phyloP scores from a whole-genome alignment of 2,888 invertebrate genomes.

The Stramonita haemastoma region DNA sequence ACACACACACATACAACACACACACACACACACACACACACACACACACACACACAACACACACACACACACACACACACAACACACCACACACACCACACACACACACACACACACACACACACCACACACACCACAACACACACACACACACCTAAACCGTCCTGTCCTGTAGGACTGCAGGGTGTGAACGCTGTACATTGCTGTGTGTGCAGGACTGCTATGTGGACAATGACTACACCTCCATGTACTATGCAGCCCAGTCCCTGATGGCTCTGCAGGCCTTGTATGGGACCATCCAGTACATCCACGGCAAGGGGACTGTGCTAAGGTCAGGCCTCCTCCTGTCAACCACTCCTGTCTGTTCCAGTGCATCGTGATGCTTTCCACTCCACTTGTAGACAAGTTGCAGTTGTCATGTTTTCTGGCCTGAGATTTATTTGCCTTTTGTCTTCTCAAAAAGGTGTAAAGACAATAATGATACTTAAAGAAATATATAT shows the following conservation, averaged over 20 bases:
- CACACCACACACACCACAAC: no score
- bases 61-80: no score
- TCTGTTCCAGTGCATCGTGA: background rate
- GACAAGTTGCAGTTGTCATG: background rate
- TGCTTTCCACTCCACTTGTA: background rate
- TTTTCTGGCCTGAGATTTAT: background rate
- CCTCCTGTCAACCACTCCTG: background rate
- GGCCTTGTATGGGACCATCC: slow-evolving; percentile 91
- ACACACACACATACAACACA: no score
- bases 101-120: no score
- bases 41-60: no score
- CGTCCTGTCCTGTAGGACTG: background rate
- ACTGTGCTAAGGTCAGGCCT: slow-evolving; percentile 83
- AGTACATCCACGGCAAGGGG: slow-evolving; percentile 93
- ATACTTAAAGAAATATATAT: no score
- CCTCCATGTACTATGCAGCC: slow-evolving; percentile 91
- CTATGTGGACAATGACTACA: slow-evolving; percentile 92
- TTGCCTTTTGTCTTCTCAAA: background rate
- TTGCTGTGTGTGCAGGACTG: slow-evolving; percentile 83
- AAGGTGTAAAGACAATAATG: no score
- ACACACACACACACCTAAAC: background rate
- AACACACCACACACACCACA: no score
- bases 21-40: no score
- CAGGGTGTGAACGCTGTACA: background rate
- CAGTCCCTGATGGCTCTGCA: slow-evolving; percentile 91